Conservation (phyloP, 1,140 invertebrate genomes). For the Papilio dardanus region DNA sequence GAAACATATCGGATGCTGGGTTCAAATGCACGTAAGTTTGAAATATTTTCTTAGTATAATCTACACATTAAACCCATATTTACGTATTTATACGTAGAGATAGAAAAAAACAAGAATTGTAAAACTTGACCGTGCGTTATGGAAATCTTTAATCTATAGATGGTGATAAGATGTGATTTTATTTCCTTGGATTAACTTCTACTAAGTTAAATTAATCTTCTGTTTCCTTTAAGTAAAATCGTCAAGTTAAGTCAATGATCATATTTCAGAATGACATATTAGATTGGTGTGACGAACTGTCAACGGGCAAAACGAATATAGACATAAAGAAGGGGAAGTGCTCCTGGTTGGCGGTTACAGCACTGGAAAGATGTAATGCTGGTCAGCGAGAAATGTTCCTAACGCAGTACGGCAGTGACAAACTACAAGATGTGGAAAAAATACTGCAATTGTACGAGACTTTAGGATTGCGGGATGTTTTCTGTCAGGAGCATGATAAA, state of each 20-base stretch:
- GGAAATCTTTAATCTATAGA: no score
- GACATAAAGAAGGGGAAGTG: constrained; percentile 97
- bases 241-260: neutral
- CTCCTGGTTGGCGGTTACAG: constrained; percentile 92
- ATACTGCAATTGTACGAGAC: constrained; percentile 91
- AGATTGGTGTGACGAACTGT: constrained; percentile 90
- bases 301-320: constrained; percentile 92
- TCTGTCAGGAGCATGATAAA: constrained; percentile 49
- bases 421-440: constrained; percentile 85
- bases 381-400: constrained; percentile 87
- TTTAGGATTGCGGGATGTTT: constrained; percentile 83
- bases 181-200: no score
- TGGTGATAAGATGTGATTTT: no score
- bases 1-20: constrained; percentile 94
- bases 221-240: neutral
- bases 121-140: no score
- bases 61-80: no score
- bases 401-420: constrained; percentile 87
- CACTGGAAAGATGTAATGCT: constrained; percentile 86
- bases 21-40: constrained; percentile 91
- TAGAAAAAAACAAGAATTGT: no score
- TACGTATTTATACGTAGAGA: no score
- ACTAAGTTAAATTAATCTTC: no score
- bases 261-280: constrained; percentile 89
- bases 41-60: constrained; percentile 14